These are phyloP conservation scores for Sweltsa coloradensis DNA, from an alignment of 1,140 invertebrate species.

Conservation along the genomic window DNA sequence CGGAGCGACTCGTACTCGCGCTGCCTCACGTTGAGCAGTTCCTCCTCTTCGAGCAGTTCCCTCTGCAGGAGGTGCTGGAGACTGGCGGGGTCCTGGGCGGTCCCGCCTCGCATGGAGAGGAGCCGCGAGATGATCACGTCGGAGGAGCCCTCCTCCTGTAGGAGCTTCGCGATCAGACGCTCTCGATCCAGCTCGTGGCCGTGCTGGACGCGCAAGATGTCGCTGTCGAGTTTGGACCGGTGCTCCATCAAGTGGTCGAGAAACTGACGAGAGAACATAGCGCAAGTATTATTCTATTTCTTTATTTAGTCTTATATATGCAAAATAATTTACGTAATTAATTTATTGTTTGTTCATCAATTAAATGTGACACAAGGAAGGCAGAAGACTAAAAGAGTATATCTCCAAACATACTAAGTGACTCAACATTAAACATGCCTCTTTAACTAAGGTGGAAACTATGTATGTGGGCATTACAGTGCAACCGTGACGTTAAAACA, in stretches of 20 bases:
- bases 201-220: not conserved
- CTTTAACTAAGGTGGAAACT: too few species aligned
- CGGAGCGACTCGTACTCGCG: constrained; percentile 8
- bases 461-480: too few species aligned
- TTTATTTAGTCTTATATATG: not conserved
- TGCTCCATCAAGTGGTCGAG: not conserved
- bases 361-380: too few species aligned
- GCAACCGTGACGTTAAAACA: too few species aligned
- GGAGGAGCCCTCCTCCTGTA: constrained; percentile 3
- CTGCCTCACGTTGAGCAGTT: constrained; percentile 10
- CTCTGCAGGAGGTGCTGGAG: constrained; percentile 8
- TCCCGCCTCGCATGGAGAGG: not conserved
- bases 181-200: not conserved
- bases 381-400: too few species aligned
- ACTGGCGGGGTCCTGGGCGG: not conserved
- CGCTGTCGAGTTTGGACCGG: not conserved
- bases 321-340: too few species aligned
- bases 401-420: too few species aligned
- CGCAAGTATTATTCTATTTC: not conserved
- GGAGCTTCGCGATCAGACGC: not conserved
- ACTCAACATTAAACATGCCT: too few species aligned
- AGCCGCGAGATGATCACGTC: constrained; percentile 9
- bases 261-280: not conserved
- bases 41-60: constrained; percentile 11
- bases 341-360: too few species aligned